These are phyloP conservation scores for Anthoptus insignis DNA, from an alignment of 2,888 invertebrate genomes.

Conservation along the genomic window DNA sequence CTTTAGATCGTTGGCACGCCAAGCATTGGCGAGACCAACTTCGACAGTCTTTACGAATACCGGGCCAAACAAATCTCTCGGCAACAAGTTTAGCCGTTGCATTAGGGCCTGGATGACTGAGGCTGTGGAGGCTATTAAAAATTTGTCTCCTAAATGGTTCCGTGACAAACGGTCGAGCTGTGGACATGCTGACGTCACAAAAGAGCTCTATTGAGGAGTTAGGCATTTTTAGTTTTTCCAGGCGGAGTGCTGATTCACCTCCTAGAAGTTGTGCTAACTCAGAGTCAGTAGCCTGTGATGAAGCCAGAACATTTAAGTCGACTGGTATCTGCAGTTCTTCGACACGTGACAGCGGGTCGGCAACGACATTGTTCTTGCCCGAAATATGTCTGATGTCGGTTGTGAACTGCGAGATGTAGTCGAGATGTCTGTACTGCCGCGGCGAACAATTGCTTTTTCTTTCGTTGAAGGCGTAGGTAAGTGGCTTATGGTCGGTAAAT, in stretches of 20 bases:
- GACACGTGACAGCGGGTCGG: constrained; percentile 59
- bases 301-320: constrained; percentile 39
- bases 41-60: too few species aligned
- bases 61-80: not conserved
- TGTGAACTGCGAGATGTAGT: constrained; percentile 60
- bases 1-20: too few species aligned
- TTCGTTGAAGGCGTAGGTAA: not conserved
- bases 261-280: constrained; percentile 34
- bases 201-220: not conserved
- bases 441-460: constrained; percentile 1
- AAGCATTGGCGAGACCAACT: too few species aligned
- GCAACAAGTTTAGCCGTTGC: not conserved
- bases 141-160: constrained; percentile 23
- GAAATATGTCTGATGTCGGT: constrained; percentile 58
- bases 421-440: constrained; percentile 58
- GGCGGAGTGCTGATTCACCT: not conserved
- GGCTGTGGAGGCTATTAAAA: constrained; percentile 34
- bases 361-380: constrained; percentile 58
- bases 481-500: not conserved
- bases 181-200: not conserved
- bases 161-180: constrained; percentile 29
- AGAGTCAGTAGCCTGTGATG: constrained; percentile 38
- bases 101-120: constrained; percentile 29
- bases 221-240: not conserved
- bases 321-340: constrained; percentile 44